These are phyloP conservation scores for Trichopria drosophilae DNA, from an alignment of 2,888 invertebrate species.

Conservation along the genomic window DNA sequence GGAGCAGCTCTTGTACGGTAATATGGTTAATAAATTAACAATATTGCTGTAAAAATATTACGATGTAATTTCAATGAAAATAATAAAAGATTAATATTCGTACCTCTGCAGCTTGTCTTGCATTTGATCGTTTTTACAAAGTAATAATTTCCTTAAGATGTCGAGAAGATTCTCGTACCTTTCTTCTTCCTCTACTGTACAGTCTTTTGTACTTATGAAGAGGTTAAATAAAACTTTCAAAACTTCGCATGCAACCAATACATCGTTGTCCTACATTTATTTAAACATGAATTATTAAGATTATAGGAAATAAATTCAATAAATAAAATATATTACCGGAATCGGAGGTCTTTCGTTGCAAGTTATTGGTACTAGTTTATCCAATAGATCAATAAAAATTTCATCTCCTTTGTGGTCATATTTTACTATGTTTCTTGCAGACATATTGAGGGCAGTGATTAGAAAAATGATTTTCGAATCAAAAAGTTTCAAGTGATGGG, in stretches of 20 bases:
- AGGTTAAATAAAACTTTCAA: conserved; percentile 80
- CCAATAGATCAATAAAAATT: conserved; percentile 70
- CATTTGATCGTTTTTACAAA: conserved; percentile 65
- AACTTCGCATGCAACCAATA: conserved; percentile 71
- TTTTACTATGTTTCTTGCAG: conserved; percentile 68
- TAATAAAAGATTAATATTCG: conserved; percentile 10
- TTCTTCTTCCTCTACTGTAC: conserved; percentile 69
- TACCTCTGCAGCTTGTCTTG: conserved; percentile 69
- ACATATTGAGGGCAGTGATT: conserved; percentile 78
- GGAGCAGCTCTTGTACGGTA: conserved; percentile 75
- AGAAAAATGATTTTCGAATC: conserved; percentile 88
- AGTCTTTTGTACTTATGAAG: conserved; percentile 62
- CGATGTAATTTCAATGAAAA: background rate
- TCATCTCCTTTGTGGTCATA: conserved; percentile 71
- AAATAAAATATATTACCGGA: background rate
- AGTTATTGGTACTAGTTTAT: no score
- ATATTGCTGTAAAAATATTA: conserved; percentile 66
- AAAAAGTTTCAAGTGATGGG: conserved; percentile 77
- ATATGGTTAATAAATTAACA: conserved; percentile 78
- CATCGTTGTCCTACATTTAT: conserved; percentile 62
- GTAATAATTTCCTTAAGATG: conserved; percentile 71
- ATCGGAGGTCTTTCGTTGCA: conserved; percentile 14
- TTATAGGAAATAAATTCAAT: conserved; percentile 1
- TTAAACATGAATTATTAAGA: conserved; percentile 2
- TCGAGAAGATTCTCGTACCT: conserved; percentile 73